These are phyloP conservation scores for Aspiorhynchus laticeps DNA, from an alignment of 2,113 vertebrate species.

Conservation along the genomic window DNA sequence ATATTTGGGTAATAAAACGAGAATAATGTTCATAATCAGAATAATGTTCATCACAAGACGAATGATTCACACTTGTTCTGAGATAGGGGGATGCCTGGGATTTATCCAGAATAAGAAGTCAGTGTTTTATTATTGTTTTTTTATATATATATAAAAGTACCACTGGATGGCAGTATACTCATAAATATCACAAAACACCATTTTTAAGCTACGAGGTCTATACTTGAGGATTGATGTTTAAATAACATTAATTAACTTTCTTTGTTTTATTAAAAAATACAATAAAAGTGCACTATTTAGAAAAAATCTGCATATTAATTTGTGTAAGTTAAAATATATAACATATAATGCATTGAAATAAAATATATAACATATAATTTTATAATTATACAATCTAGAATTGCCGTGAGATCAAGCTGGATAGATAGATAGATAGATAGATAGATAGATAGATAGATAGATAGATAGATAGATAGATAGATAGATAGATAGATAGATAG, in stretches of 20 bases:
- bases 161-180: constrained; percentile 51
- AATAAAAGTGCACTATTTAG: background rate
- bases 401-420: no score
- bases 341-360: background rate
- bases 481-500: no score
- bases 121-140: background rate
- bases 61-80: background rate
- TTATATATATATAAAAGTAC: background rate
- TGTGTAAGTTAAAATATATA: background rate
- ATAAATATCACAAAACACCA: background rate
- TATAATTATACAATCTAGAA: no score
- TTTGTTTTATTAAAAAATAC: background rate
- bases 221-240: background rate
- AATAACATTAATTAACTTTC: background rate
- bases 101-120: background rate
- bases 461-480: no score
- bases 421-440: no score
- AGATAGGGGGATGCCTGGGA: background rate
- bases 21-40: background rate
- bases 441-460: no score
- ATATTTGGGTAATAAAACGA: constrained; percentile 31
- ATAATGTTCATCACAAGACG: background rate
- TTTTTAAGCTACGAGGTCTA: background rate
- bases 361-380: no score
- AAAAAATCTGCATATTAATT: background rate